These are phyloP conservation scores for Acipenser oxyrinchus DNA, from an alignment of 2,797 vertebrate species.

Conservation along the genomic window DNA sequence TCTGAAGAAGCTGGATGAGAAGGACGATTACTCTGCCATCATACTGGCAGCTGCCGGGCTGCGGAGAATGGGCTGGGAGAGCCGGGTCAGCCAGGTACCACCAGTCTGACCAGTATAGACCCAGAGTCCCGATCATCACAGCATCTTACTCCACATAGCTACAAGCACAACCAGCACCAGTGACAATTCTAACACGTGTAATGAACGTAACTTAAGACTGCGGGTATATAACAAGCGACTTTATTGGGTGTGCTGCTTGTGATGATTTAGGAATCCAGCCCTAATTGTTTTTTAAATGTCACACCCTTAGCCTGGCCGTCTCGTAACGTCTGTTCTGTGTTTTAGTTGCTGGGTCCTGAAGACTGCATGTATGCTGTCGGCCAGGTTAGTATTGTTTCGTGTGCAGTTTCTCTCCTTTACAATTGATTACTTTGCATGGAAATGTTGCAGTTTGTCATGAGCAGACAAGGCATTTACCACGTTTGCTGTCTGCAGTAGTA, in stretches of 20 bases:
- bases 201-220: too few relatives aligned
- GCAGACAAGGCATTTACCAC: too few relatives aligned
- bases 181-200: too few relatives aligned
- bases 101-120: too few relatives aligned
- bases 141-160: too few relatives aligned
- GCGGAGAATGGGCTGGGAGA: constrained; percentile 89
- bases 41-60: constrained; percentile 88
- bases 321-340: constrained; percentile 11
- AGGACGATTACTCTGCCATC: constrained; percentile 82
- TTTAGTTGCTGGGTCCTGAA: constrained; percentile 71
- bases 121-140: too few relatives aligned
- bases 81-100: constrained; percentile 78
- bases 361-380: constrained; percentile 90
- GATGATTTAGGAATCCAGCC: neutral
- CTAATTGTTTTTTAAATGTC: neutral
- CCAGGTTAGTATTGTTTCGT: constrained; percentile 52
- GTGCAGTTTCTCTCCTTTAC: neutral
- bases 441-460: too few relatives aligned
- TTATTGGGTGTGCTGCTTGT: too few relatives aligned
- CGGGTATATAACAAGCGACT: too few relatives aligned
- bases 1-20: constrained; percentile 89
- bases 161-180: too few relatives aligned
- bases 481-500: too few relatives aligned
- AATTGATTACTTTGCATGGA: too few relatives aligned
- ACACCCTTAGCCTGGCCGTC: neutral